Conservation (phyloP, 2,888 invertebrate genomes). For the Drosophila greeni region DNA sequence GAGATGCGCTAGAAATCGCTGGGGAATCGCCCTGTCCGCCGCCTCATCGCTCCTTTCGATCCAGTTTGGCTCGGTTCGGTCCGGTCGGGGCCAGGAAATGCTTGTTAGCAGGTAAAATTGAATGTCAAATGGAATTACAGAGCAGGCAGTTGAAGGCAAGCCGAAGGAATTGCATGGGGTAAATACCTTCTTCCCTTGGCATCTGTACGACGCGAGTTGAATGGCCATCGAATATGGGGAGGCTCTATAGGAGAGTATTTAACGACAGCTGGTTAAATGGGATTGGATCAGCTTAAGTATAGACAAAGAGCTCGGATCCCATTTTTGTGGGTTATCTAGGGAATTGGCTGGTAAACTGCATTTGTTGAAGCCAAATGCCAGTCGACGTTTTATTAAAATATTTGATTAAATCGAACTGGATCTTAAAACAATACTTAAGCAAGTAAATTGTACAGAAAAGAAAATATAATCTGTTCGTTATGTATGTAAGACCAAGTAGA, state of each 20-base stretch:
- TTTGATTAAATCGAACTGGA: too few relatives aligned
- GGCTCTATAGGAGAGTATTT: neutral
- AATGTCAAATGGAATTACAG: slow-evolving; percentile 59
- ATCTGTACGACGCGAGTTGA: slow-evolving; percentile 5
- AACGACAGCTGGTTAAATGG: slow-evolving; percentile 16
- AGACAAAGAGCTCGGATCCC: neutral
- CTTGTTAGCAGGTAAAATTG: slow-evolving; percentile 68
- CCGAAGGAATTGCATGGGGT: slow-evolving; percentile 9
- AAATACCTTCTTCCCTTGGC: slow-evolving; percentile 5
- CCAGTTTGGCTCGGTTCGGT: slow-evolving; percentile 12
- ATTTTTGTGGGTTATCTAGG: neutral
- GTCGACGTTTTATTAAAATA: neutral
- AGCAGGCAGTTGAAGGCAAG: slow-evolving; percentile 19
- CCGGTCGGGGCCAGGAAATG: slow-evolving; percentile 29
- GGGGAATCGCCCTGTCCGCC: slow-evolving; percentile 6
- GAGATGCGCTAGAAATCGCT: slow-evolving; percentile 38
- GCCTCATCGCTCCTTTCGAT: slow-evolving; percentile 3
- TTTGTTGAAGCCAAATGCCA: neutral
- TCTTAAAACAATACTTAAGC: too few relatives aligned
- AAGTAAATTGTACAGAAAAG: neutral
- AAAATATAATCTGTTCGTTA: too few relatives aligned
- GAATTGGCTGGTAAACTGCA: neutral
- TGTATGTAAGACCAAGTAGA: too few relatives aligned
- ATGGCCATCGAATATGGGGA: neutral
- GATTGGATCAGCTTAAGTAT: slow-evolving; percentile 3